These are phyloP conservation scores for Archilochus colubris DNA, from an alignment of 2,113 vertebrate genomes.

Conservation along the genomic window DNA sequence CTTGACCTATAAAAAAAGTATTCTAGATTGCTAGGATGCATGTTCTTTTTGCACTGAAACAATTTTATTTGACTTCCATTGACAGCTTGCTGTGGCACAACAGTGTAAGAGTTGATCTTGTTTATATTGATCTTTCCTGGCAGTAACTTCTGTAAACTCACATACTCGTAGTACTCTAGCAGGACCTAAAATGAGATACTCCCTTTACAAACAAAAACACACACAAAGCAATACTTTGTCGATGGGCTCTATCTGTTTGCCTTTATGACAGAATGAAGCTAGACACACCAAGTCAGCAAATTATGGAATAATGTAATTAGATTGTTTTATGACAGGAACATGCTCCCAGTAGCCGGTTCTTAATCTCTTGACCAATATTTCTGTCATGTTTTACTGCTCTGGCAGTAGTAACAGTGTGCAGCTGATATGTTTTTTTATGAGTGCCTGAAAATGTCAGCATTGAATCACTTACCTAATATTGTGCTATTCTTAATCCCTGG, in stretches of 20 bases:
- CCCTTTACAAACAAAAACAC: neutral
- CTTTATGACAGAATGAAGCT: neutral
- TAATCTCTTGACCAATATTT: neutral
- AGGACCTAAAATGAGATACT: neutral
- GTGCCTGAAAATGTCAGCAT: neutral
- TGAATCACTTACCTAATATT: neutral
- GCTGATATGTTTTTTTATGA: neutral
- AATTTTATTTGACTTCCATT: neutral
- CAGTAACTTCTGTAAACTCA: neutral
- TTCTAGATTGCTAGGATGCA: neutral
- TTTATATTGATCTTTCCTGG: neutral
- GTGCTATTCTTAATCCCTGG: neutral
- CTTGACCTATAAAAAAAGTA: neutral
- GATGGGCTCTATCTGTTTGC: neutral
- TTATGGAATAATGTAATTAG: neutral
- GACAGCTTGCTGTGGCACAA: neutral
- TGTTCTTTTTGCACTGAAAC: neutral
- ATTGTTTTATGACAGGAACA: constrained; percentile 3
- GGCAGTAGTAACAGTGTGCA: neutral
- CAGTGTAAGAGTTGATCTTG: neutral
- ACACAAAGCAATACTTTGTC: neutral
- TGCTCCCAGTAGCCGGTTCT: neutral
- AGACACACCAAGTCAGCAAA: neutral
- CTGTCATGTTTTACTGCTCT: neutral
- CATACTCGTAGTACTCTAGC: neutral